phyloP scores from a whole-genome alignment of 2,888 invertebrate genomes.

The Apodemia hepburni region DNA sequence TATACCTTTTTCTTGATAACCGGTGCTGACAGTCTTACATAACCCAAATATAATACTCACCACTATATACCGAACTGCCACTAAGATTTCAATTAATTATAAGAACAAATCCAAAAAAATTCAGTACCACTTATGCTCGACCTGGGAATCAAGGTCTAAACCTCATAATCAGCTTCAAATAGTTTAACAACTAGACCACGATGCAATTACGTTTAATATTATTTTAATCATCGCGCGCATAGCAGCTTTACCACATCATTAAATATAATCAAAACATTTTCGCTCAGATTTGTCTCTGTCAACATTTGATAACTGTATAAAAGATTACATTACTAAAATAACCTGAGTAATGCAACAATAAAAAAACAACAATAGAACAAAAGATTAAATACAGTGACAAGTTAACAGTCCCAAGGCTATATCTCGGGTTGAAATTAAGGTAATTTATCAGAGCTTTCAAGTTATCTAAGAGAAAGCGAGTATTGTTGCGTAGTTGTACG shows the following conservation, averaged over 20 bases:
- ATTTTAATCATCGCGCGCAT: too few relatives aligned
- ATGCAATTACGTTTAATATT: too few relatives aligned
- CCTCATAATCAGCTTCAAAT: too few relatives aligned
- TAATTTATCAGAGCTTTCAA: conserved; percentile 50
- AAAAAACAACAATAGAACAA: conserved; percentile 45
- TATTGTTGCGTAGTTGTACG: conserved; percentile 19
- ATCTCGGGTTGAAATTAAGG: conserved; percentile 63
- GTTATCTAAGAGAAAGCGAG: conserved; percentile 68
- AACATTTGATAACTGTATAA: conserved; percentile 5
- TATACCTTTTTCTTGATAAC: too few relatives aligned
- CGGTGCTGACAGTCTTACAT: too few relatives aligned
- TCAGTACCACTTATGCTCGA: too few relatives aligned
- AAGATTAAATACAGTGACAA: conserved; percentile 51
- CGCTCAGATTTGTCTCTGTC: conserved; percentile 10
- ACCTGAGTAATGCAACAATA: conserved; percentile 21
- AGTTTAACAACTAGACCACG: too few relatives aligned
- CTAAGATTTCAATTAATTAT: too few relatives aligned
- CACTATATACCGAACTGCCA: too few relatives aligned
- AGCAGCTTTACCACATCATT: not conserved
- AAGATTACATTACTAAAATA: conserved; percentile 5
- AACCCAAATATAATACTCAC: too few relatives aligned
- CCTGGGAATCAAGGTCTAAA: too few relatives aligned
- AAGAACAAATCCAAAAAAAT: too few relatives aligned
- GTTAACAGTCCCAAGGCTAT: conserved; percentile 57
- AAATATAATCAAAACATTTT: not conserved